A percentile compares a stretch with the other conserved stretches of the same genome.
Evolutionary conservation across 2,113 vertebrate species (phyloP).

Genomic region (Cyanoderma ruficeps): DNA sequence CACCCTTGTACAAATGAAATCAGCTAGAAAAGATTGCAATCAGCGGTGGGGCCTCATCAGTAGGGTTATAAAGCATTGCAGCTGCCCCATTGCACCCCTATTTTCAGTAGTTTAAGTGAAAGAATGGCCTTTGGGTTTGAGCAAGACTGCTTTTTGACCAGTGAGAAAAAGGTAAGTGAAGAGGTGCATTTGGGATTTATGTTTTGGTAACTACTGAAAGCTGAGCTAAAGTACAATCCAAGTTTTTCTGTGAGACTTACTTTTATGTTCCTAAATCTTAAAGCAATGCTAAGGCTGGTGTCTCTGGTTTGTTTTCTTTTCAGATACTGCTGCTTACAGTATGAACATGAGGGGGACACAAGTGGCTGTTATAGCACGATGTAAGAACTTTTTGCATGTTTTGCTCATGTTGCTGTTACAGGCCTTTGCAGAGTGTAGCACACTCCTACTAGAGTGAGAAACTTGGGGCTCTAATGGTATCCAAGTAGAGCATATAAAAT

Average conservation of each 20-base stretch:
- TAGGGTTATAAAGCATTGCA: neutral
- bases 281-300: neutral
- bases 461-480: neutral
- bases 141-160: neutral
- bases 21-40: neutral
- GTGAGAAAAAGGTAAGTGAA: neutral
- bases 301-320: neutral
- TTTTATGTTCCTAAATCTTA: neutral
- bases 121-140: rapidly evolving
- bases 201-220: neutral
- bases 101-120: neutral
- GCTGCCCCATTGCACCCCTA: rapidly evolving
- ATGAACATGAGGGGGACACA: neutral
- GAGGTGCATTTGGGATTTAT: rapidly evolving
- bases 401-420: neutral
- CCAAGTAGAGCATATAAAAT: neutral
- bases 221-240: rapidly evolving
- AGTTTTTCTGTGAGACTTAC: neutral
- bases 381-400: neutral
- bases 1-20: neutral
- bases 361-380: neutral
- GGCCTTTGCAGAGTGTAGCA: neutral
- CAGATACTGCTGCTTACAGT: neutral
- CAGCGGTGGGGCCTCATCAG: neutral
- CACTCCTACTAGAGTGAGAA: neutral